Base-by-base conservation (phyloP, 2,113 vertebrate species). In the Petroica traversi region DNA sequence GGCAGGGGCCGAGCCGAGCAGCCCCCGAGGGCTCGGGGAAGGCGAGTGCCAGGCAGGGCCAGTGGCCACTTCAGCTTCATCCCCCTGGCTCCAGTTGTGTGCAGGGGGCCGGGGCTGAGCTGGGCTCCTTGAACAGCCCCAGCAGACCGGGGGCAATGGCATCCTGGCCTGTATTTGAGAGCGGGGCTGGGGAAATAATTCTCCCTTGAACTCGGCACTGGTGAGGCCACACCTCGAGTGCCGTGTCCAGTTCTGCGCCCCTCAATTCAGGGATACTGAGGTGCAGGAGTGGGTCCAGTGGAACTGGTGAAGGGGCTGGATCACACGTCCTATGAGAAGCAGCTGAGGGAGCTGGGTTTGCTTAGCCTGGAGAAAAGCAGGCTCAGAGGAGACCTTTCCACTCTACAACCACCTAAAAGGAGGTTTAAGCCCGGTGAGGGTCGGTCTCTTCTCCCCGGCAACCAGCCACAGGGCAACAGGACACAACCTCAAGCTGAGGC, bases 31-130 rank as follows among this genome's bases (percentile, higher is more conserved):
- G 14, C 45, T 26, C 49, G 8, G 5, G 15, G 11, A 4, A 9
- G 46, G 52, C 5, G 2, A n/a, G 14, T 3, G n/a, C n/a, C 54
- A 3, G 52, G 45, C 62, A 23, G 45, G 31, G 13, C 5, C 38
- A 17, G 19, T 0, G 43, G 14, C 3, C 6, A 0, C 36, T n/a
- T 11, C 36, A 8, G 5, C 4, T 2, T 33, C 14, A 29, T 18
- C 5, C 11, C 34, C 4, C 4, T 19, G 22, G 55, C 18, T 49
- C 19, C 20, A 13, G 2, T 1, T 36, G 19, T 1, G 25, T 6
- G 10, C 5, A 3, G n/a, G 4, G 6, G 9, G 2, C 9, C 38
- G 8, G 16, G 24, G 11, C 11, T 45, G 77, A 26, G 61, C 77
- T 34, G 19, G 3, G 7, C 8, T 26, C 13, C 40, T 43, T 3